Percentiles rank a stretch among this genome's conserved stretches.
phyloP scores from a whole-genome alignment of 2,797 vertebrate species.

The Dallia pectoralis region DNA sequence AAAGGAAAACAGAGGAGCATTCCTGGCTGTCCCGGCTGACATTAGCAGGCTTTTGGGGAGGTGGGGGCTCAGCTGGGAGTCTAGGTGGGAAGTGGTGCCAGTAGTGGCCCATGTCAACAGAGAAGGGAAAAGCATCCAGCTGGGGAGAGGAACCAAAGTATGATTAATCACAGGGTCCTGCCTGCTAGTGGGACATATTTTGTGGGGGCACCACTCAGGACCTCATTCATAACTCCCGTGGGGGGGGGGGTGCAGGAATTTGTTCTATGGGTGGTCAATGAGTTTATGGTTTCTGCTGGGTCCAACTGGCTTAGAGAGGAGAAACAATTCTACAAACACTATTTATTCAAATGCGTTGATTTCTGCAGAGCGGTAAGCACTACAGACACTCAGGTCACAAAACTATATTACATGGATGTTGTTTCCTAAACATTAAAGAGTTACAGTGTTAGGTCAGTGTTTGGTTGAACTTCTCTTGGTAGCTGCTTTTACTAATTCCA shows the following conservation, averaged over 20 bases:
- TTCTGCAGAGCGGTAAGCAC: neutral
- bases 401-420: neutral
- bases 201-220: neutral
- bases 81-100: neutral
- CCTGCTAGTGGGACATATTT: neutral
- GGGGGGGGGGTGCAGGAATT: neutral
- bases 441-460: neutral
- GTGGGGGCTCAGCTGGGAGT: neutral
- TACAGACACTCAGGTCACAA: neutral
- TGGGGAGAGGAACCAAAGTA: conserved; percentile 8
- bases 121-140: neutral
- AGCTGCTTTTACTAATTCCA: neutral
- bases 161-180: conserved; percentile 9
- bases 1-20: neutral
- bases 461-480: neutral
- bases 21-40: conserved; percentile 5
- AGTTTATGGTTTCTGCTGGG: conserved; percentile 3
- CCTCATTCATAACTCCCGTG: conserved; percentile 6
- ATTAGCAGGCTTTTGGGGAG: neutral
- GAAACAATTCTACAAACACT: neutral
- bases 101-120: conserved; percentile 6
- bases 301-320: neutral
- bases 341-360: neutral
- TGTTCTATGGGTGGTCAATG: neutral
- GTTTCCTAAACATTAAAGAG: neutral